A percentile compares a stretch with the other conserved stretches of the same genome.
These are phyloP conservation scores for Drosophila kanekoi DNA, from an alignment of 2,888 invertebrate species.

Conservation along the genomic window DNA sequence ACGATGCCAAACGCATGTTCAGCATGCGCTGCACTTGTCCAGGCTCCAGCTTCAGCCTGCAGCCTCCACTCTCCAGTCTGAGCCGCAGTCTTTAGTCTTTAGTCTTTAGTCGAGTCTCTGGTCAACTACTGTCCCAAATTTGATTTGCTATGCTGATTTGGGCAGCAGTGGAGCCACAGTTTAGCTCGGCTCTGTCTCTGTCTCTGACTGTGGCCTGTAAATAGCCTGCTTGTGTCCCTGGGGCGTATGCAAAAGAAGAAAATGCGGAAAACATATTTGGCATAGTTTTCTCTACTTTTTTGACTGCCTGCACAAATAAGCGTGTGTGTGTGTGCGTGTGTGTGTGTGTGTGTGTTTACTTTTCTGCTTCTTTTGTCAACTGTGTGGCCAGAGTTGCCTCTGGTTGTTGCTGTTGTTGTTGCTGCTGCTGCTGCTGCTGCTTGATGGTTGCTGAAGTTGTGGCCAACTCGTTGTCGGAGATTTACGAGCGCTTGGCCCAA, in stretches of 20 bases:
- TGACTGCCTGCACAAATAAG: neutral
- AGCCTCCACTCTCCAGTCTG: neutral
- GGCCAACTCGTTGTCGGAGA: conserved; percentile 74
- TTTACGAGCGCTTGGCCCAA: conserved; percentile 84
- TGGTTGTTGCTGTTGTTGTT: conserved; percentile 14
- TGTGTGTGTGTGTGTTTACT: neutral
- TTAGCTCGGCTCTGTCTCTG: neutral
- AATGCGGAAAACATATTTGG: conserved; percentile 80
- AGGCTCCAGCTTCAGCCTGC: conserved; percentile 11
- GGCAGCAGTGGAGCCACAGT: conserved; percentile 10
- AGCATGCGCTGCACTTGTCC: conserved; percentile 78
- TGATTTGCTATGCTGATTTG: conserved; percentile 78
- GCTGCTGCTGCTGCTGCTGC: conserved; percentile 13
- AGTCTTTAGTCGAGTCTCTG: conserved; percentile 14
- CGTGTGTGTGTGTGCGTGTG: neutral
- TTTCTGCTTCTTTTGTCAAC: conserved; percentile 43
- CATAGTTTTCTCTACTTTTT: conserved; percentile 63
- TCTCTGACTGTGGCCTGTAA: conserved; percentile 13
- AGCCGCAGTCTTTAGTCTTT: no score
- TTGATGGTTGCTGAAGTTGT: conserved; percentile 32
- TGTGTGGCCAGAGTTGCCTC: conserved; percentile 37
- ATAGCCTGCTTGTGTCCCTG: conserved; percentile 44
- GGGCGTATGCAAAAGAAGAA: conserved; percentile 65
- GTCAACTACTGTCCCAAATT: conserved; percentile 79
- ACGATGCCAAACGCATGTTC: conserved; percentile 79